Percentiles rank a stretch among this genome's conserved stretches.
Evolutionary conservation across 2,888 invertebrate genomes (phyloP).

Genomic region (Allygus modestus): DNA sequence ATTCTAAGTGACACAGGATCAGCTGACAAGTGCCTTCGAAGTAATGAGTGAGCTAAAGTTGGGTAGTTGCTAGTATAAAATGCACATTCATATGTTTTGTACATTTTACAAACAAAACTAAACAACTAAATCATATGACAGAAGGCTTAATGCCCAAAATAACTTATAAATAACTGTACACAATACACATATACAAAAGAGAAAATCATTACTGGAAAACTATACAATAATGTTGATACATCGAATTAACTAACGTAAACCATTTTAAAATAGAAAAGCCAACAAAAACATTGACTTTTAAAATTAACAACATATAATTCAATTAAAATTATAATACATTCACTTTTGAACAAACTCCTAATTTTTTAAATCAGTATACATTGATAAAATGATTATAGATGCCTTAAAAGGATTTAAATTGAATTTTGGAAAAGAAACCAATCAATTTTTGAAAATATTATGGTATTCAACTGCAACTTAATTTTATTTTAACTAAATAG

Average conservation of each 20-base stretch:
- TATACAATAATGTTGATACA: background rate
- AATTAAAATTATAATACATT: too few species aligned
- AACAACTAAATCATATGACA: background rate
- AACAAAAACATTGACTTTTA: too few species aligned
- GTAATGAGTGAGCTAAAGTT: background rate
- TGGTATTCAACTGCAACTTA: too few species aligned
- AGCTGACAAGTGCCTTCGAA: background rate
- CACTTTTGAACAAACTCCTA: too few species aligned
- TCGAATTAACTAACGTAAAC: background rate
- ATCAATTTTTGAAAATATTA: too few species aligned
- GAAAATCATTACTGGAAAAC: background rate
- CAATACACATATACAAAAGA: slow-evolving; percentile 16
- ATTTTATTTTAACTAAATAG: too few species aligned
- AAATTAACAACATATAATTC: too few species aligned
- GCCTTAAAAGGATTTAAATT: too few species aligned
- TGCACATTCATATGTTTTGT: background rate
- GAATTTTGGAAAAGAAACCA: too few species aligned
- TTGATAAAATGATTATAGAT: too few species aligned
- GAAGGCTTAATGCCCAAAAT: background rate
- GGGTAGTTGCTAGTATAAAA: background rate
- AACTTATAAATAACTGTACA: slow-evolving; percentile 26
- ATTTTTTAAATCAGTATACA: too few species aligned
- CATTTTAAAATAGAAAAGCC: too few species aligned
- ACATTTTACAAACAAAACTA: background rate
- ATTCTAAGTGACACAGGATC: background rate